Percentiles rank a stretch among this genome's conserved stretches.
phyloP scores from a whole-genome alignment of 2,888 invertebrate genomes.

The Scaptomyza reducta region DNA sequence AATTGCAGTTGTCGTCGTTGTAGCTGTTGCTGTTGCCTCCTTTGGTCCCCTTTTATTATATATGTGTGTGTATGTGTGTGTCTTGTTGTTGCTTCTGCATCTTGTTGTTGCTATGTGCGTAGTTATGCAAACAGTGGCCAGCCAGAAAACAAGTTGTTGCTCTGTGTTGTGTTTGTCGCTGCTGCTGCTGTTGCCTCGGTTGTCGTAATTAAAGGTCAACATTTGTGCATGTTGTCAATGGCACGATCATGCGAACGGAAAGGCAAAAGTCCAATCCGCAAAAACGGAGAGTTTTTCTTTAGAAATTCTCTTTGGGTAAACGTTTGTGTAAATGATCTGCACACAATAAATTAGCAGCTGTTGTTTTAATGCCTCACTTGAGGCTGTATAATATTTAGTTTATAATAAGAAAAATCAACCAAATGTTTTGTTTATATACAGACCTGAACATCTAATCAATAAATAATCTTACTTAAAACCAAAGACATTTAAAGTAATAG shows the following conservation, averaged over 20 bases:
- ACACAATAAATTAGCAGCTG: background rate
- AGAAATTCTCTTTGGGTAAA: background rate
- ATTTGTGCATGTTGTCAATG: conserved; percentile 79
- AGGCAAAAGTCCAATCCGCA: conserved; percentile 24
- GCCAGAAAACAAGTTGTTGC: conserved; percentile 68
- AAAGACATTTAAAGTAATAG: no score
- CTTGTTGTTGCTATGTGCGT: conserved; percentile 64
- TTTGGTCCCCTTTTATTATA: conserved; percentile 53
- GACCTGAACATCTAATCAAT: no score
- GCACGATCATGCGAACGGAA: conserved; percentile 52
- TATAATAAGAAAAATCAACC: background rate
- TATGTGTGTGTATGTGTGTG: conserved; percentile 17
- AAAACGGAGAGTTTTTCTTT: conserved; percentile 10
- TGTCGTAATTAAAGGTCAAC: conserved; percentile 82
- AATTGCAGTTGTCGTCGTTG: conserved; percentile 80
- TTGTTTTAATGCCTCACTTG: background rate
- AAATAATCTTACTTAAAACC: no score
- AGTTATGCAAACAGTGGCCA: conserved; percentile 78
- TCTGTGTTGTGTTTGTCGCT: conserved; percentile 57
- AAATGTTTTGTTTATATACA: no score
- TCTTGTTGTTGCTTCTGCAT: conserved; percentile 40
- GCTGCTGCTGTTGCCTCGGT: conserved; percentile 48
- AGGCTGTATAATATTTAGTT: background rate
- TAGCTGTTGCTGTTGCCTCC: conserved; percentile 44
- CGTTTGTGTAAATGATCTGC: background rate